phyloP scores from a whole-genome alignment of 1,140 invertebrate genomes.

The Anoplophora glabripennis region DNA sequence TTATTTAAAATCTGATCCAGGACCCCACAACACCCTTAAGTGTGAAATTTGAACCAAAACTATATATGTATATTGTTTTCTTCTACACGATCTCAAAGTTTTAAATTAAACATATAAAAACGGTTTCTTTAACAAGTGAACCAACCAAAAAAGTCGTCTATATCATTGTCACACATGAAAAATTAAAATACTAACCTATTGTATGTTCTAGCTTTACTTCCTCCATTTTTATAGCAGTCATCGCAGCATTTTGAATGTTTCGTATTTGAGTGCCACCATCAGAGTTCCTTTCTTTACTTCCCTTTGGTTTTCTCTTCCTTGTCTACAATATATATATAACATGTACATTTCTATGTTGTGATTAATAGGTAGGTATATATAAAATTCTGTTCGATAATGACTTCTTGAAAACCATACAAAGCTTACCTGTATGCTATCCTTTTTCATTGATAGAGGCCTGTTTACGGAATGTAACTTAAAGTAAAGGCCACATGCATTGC shows the following conservation, averaged over 20 bases:
- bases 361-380: no score
- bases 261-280: constrained; percentile 18
- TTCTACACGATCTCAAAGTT: no score
- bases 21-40: no score
- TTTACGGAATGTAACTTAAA: constrained; percentile 87
- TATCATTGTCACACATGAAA: not conserved
- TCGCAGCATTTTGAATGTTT: not conserved
- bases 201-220: constrained; percentile 37
- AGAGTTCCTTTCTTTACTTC: constrained; percentile 52
- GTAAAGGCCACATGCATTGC: constrained; percentile 93
- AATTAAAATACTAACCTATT: constrained; percentile 31
- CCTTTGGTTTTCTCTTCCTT: constrained; percentile 86
- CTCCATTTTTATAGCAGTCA: constrained; percentile 34
- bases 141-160: no score
- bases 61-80: no score
- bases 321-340: constrained; percentile 61
- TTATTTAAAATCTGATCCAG: no score
- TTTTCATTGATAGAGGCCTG: constrained; percentile 90
- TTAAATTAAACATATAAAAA: no score
- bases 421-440: constrained; percentile 82
- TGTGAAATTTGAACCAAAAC: no score
- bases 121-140: no score
- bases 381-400: not conserved
- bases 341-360: not conserved
- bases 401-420: not conserved